phyloP scores from a whole-genome alignment of 2,113 vertebrate genomes.

The Pristiophorus japonicus region DNA sequence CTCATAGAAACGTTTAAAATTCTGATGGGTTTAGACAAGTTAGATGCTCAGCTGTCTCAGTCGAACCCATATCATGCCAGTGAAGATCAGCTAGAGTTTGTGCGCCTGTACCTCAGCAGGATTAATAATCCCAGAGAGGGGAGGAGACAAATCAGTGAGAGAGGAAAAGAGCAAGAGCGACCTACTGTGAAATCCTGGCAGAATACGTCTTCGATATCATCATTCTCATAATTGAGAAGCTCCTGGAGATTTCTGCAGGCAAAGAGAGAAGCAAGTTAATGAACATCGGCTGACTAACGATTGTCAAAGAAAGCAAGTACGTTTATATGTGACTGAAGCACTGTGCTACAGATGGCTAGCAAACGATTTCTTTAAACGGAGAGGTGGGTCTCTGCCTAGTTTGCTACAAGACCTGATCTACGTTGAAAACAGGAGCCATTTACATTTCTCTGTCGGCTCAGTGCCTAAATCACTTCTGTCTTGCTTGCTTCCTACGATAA shows the following conservation, averaged over 20 bases:
- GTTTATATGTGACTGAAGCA: neutral
- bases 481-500: no score
- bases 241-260: slow-evolving; percentile 42
- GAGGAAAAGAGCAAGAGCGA: neutral
- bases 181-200: slow-evolving; percentile 55
- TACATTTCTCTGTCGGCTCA: no score
- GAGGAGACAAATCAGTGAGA: neutral
- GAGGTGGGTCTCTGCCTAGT: no score
- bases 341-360: no score
- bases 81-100: neutral
- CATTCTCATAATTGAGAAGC: slow-evolving; percentile 49
- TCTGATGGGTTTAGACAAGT: no score
- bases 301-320: neutral
- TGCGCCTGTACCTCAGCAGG: neutral
- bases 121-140: neutral
- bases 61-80: neutral
- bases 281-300: slow-evolving; percentile 27
- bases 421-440: no score
- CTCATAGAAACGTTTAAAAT: no score
- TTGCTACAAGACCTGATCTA: no score
- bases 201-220: slow-evolving; percentile 41
- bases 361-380: no score
- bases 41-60: neutral
- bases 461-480: no score
- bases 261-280: slow-evolving; percentile 32